These are phyloP conservation scores for Thamnophis sirtalis DNA, from an alignment of 2,113 vertebrate genomes.

Conservation along the genomic window DNA sequence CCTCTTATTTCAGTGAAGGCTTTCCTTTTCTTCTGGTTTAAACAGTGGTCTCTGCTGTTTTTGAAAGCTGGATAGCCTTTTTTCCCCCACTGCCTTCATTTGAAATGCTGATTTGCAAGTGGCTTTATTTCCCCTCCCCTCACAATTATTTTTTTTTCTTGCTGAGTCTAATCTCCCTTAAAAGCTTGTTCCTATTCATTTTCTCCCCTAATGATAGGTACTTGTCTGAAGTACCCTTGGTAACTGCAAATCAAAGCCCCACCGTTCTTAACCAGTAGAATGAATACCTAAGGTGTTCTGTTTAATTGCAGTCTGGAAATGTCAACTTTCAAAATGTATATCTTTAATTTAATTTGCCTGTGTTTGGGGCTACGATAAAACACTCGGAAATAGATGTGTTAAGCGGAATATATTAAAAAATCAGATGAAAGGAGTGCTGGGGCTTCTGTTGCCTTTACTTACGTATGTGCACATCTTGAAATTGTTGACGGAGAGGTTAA, in stretches of 20 bases:
- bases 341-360: background rate
- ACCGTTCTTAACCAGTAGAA: background rate
- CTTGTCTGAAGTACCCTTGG: background rate
- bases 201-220: background rate
- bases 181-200: background rate
- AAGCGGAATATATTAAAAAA: background rate
- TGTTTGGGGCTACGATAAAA: background rate
- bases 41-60: background rate
- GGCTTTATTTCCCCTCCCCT: background rate
- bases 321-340: background rate
- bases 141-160: background rate
- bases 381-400: background rate
- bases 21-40: background rate
- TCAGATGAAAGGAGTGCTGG: background rate
- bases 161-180: slow-evolving; percentile 11
- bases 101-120: slow-evolving; percentile 1
- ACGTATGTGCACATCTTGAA: background rate
- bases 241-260: background rate
- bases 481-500: background rate
- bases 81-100: background rate
- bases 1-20: background rate
- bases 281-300: background rate
- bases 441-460: background rate
- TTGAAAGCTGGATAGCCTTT: background rate
- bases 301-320: slow-evolving; percentile 6